Evolutionary conservation across 2,888 invertebrate genomes (phyloP), one percentile per base, ranked within the genome.

Genomic region (Rhagium mordax): DNA sequence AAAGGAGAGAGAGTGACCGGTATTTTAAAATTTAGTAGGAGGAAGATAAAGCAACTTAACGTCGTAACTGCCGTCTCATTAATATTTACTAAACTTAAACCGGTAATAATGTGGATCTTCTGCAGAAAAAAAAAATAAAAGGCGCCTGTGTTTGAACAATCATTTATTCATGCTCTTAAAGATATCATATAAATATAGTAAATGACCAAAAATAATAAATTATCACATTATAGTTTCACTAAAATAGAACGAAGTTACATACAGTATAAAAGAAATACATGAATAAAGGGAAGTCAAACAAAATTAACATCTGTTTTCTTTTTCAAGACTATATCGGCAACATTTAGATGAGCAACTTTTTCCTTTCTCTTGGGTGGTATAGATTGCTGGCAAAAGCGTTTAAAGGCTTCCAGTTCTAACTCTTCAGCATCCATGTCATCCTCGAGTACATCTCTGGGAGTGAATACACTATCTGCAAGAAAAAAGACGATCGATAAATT

Each of bases 381-480:
- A 76, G 95, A 95, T 86, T 95, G 95, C 84, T 94, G 93, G 80
- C 95, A 95, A 88, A 95, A 96, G 18, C 95, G 91, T 87, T 97
- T 96, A 88, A 96, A 95, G 1, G 94, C 94, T 85, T 96, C 96
- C 77, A 96, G 90, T 85, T 96, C 96, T 1, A 94, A 89, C 83
- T 96, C 96, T 47, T 93, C 93, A 70, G 93, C 93, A 84, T 96
- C 95, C 84, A 96, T 90, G 16, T 94, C 94, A 78, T 94, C 91
- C 86, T 95, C 94, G 75, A 94, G 90, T 86, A 95, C 93, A 85
- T 94, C 94, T 88, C 94, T 94, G 57, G 95, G 95, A 81, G 93
- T 92, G 89, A 95, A 96, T 75, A 96, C 93, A 87, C 93, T 95
- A 84, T 91, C 88, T 87, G 78, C 1, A 79, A 75, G 68, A 69